Base-by-base conservation (phyloP, 1,140 invertebrate genomes). In the Sarcophaga peregrina region DNA sequence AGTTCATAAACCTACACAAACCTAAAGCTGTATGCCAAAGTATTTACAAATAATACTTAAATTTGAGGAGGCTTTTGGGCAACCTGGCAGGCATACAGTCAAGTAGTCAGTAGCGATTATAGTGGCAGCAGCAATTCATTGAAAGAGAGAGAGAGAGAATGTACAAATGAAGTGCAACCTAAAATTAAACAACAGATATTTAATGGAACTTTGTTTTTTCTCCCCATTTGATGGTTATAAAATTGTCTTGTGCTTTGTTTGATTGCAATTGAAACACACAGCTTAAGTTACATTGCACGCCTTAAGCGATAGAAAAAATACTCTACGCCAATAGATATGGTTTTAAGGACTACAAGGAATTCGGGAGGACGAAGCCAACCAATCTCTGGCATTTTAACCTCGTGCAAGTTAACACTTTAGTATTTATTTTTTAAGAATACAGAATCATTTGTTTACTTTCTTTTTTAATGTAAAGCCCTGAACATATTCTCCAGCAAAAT, bases 11-110 rank as follows among this genome's bases (percentile, higher is more conserved):
- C 62, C 62, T 68, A 68, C 62, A 9, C 20, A 68, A 17, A 68
- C 17, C 20, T 68, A 68, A 68, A 8, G 8, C 20, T 68, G 17
- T 8, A 8, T 68, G 17, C 20, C 62, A 68, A 68, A 68, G 17
- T 68, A 68, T 68, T 10, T 68, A 20, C 20, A 68, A 68, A 68
- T 68, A 68, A 68, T 20, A 68, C 62, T 68, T 68, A 20, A 68
- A 68, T 68, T 68, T 20, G 62, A 9, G 62, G 7, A 68, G 62
- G 17, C 8, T 68, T 58, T 58, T 58, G n/a, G 62, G 62, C 62
- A n/a, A 62, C 15, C 15, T 5, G n/a, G 15, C 58, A 62, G 58
- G 25, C 25, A 37, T 37, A 4, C 25, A 37, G 25, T 37, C 58
- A 20, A 68, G 54, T 58, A 58, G 54, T 58, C 15, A 58, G 54